Evolutionary conservation across 2,113 vertebrate genomes (phyloP).

Genomic region (Nesoenas mayeri): DNA sequence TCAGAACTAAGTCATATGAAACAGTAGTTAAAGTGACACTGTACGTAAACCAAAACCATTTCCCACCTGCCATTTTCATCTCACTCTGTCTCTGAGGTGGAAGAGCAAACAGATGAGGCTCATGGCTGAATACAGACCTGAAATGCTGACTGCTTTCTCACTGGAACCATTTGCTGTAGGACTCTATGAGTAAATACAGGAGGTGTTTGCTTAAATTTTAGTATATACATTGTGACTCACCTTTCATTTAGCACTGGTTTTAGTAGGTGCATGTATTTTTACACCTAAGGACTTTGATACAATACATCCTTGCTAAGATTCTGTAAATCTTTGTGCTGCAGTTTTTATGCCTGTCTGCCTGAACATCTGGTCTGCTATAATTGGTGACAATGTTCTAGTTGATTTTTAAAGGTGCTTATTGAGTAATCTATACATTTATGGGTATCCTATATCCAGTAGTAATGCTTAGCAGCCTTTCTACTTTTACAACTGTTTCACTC

Average conservation of each 20-base stretch:
- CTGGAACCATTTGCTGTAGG: neutral
- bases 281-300: neutral
- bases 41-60: neutral
- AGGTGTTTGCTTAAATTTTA: neutral
- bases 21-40: neutral
- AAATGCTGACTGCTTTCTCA: neutral
- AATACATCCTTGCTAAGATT: neutral
- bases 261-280: neutral
- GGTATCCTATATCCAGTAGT: conserved; percentile 15
- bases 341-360: neutral
- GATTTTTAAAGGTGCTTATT: conserved; percentile 36
- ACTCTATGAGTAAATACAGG: neutral
- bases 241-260: neutral
- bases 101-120: neutral
- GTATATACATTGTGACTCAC: neutral
- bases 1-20: neutral
- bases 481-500: conserved; percentile 3
- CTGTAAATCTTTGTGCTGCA: neutral
- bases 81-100: neutral
- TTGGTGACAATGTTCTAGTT: neutral
- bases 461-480: neutral
- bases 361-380: conserved; percentile 14
- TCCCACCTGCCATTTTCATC: neutral
- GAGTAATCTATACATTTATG: conserved; percentile 32
- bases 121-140: neutral